Base-by-base conservation (phyloP, 53 echinoderm and acorn worm species). In the Holothuria scabra region DNA sequence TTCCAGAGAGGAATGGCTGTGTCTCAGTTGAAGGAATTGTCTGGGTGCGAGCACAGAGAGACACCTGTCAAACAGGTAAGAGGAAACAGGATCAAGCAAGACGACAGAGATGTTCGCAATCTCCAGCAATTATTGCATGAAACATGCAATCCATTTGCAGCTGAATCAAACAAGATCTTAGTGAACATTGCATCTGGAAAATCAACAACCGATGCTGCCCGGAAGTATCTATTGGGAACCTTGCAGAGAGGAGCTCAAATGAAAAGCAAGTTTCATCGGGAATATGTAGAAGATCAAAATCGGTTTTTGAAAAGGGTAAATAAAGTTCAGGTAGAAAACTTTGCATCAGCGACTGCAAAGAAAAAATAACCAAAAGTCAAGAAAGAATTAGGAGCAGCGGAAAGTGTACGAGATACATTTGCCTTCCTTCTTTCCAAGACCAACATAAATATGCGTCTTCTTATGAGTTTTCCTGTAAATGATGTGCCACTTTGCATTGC, bases 141-240 rank as follows among this genome's bases (percentile, higher is more conserved):
- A 5, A 79, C 79, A 9, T 84, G 84, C 62, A 84, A 92, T 82
- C 86, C 92, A 10, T 92, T 92, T 28, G 87, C 55, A 41, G 60
- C 22, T n/a, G 58, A 28, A 56, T 26, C 84, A 62, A 64, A 64
- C 16, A 1, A 37, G 18, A 56, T 24, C 23, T 82, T 86, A 14
- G 37, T 74, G 44, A 85, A 85, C 63, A 85, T 89, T 44, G 46
- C 76, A 20, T 66, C 85, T 1, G 91, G 91, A 8, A 87, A 87
- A 55, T 61, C 66, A 49, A 56, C 67, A 46, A 60, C 26, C n/a
- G 24, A 19, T 1, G 65, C 82, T 38, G 49, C 60, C 25, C 1
- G 67, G 22, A 46, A n/a, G 65, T 57, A 37, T 22, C 75, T 86
- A 0, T 37, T 71, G 12, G 52, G 57, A 35, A 44, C 79, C 12